These are phyloP conservation scores for Octonoba sinensis DNA, from an alignment of 2,888 invertebrate genomes.

Conservation along the genomic window DNA sequence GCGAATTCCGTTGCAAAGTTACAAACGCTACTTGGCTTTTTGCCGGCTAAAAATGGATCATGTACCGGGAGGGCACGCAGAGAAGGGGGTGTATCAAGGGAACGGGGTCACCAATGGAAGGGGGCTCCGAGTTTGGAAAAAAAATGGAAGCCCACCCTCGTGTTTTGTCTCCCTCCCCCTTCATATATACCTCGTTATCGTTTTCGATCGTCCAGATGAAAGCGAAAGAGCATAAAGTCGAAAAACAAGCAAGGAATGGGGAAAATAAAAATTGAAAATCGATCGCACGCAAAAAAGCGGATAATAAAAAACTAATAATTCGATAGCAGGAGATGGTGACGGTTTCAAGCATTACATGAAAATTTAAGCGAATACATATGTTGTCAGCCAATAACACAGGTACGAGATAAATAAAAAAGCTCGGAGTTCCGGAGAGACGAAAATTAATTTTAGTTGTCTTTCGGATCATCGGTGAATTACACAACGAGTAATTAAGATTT, in stretches of 20 bases:
- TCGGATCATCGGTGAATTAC: no score
- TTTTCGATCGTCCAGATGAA: slow-evolving; percentile 35
- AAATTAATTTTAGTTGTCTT: no score
- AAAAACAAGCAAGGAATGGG: slow-evolving; percentile 10
- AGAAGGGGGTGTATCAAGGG: slow-evolving; percentile 9
- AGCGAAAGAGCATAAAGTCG: slow-evolving; percentile 20
- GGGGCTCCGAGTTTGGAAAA: slow-evolving; percentile 10
- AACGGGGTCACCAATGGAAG: slow-evolving; percentile 1
- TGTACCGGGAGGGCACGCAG: neutral
- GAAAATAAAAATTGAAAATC: slow-evolving; percentile 19
- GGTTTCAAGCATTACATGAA: no score
- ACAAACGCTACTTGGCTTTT: slow-evolving; percentile 52
- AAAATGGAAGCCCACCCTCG: no score
- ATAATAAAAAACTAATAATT: neutral
- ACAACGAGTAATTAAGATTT: no score
- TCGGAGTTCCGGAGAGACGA: no score
- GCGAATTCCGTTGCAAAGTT: slow-evolving; percentile 49
- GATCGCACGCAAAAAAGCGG: neutral
- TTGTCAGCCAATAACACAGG: no score
- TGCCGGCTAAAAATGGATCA: slow-evolving; percentile 64
- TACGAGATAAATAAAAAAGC: no score
- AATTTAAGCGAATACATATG: no score
- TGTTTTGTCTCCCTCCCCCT: neutral
- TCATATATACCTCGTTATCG: slow-evolving; percentile 53
- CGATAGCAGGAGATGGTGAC: no score